Evolutionary conservation across 2,113 vertebrate species (phyloP), one percentile per base, ranked within the genome.

Genomic region (Brienomyrus brachyistius): DNA sequence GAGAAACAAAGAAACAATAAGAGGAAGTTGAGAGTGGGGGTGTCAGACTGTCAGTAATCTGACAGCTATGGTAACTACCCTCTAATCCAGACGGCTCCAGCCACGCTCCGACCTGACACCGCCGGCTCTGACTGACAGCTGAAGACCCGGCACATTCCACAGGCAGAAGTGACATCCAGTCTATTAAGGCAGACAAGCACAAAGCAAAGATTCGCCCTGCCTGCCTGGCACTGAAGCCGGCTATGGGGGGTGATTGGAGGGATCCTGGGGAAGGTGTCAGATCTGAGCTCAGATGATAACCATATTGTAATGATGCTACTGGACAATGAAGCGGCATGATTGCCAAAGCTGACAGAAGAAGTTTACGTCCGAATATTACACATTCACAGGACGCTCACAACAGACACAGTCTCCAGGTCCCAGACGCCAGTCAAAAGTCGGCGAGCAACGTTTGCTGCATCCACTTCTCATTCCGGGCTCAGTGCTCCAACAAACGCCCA

Each of bases 131-230:
- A 99, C 97, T 99, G 98, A 99, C 98, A 99, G 98, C 97, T 99
- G 97, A 98, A 97, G 97, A 97, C 97, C 96, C 92, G 97, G 96
- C 97, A 98, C 97, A 97, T 97, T 96, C 97, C 97, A 97, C 97
- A 97, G 97, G 96, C 97, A 97, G 95, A 98, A 98, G 98, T 99
- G 98, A 99, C 98, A 99, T 98, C 95, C 97, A 98, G 97, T 98
- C 98, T 98, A 99, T 99, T 99, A 98, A 98, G 97, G 97, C 97
- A 98, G 98, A 99, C 97, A 98, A 98, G 97, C 98, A 98, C 97
- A 98, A 97, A 97, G 97, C 97, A 97, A 96, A 98, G 97, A 98
- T 98, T 98, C 98, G 97, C 98, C 98, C 98, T 97, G 97, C 97
- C 97, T 97, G 96, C 96, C 97, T 97, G 96, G 95, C 98, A 96